Conservation (phyloP, 2,113 vertebrate genomes). For the Phylloscopus trochiloides region DNA sequence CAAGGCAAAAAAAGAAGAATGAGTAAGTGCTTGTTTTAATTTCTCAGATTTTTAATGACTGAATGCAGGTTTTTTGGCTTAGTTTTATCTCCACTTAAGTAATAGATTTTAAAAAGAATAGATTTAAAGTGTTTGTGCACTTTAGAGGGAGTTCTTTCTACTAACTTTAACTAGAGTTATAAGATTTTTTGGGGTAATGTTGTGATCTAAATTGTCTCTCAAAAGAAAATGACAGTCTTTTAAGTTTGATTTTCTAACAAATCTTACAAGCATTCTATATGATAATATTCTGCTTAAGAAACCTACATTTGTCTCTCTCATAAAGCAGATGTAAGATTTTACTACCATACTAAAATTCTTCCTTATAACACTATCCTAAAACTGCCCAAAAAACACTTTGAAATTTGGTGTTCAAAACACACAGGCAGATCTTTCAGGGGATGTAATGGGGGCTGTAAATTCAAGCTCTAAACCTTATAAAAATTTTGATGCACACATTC, state of each 20-base stretch:
- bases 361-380: not conserved
- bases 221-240: not conserved
- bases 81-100: not conserved
- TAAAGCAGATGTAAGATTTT: slow-evolving; percentile 36
- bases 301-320: not conserved
- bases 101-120: not conserved
- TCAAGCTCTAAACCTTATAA: not conserved
- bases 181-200: not conserved
- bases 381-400: not conserved
- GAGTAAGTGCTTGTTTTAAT: not conserved
- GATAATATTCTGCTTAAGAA: not conserved
- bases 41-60: not conserved
- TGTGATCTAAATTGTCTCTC: not conserved
- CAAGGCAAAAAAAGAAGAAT: not conserved
- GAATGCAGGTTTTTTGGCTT: not conserved
- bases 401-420: slow-evolving; percentile 3
- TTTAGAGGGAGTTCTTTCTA: not conserved
- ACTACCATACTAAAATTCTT: slow-evolving; percentile 31
- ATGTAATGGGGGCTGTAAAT: not conserved
- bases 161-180: not conserved
- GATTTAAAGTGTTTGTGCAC: not conserved
- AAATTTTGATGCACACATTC: not conserved
- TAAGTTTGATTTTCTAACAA: not conserved
- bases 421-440: not conserved
- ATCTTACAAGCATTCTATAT: not conserved